phyloP scores from a whole-genome alignment of 2,797 vertebrate genomes.

The Balearica regulorum region DNA sequence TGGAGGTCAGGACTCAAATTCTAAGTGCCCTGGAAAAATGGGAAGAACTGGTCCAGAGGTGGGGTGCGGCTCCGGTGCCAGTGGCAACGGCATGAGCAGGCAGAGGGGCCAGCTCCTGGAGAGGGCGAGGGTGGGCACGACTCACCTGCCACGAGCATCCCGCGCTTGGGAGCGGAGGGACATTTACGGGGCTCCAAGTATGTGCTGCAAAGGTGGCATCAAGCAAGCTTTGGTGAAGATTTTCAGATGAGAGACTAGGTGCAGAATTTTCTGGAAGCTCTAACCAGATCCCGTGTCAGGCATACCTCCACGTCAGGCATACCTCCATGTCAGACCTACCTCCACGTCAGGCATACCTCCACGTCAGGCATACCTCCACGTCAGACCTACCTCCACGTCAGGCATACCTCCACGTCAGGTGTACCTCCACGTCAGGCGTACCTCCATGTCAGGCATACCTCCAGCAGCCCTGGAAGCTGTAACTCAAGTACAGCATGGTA shows the following conservation, averaged over 20 bases:
- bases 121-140: not conserved
- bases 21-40: not conserved
- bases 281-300: not conserved
- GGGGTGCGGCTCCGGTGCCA: accelerated
- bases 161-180: not conserved
- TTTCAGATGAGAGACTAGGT: not conserved
- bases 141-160: accelerated
- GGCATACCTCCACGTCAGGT: accelerated
- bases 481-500: not conserved
- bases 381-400: too few species aligned
- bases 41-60: not conserved
- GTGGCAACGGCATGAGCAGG: not conserved
- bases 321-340: not conserved
- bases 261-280: not conserved
- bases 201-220: not conserved
- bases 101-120: not conserved
- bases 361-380: too few species aligned
- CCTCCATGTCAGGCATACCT: not conserved
- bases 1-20: not conserved
- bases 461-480: not conserved
- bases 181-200: accelerated
- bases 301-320: accelerated
- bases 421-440: accelerated
- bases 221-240: accelerated
- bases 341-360: not conserved